phyloP scores from a whole-genome alignment of 2,888 invertebrate species.

The Melanophora roralis region DNA sequence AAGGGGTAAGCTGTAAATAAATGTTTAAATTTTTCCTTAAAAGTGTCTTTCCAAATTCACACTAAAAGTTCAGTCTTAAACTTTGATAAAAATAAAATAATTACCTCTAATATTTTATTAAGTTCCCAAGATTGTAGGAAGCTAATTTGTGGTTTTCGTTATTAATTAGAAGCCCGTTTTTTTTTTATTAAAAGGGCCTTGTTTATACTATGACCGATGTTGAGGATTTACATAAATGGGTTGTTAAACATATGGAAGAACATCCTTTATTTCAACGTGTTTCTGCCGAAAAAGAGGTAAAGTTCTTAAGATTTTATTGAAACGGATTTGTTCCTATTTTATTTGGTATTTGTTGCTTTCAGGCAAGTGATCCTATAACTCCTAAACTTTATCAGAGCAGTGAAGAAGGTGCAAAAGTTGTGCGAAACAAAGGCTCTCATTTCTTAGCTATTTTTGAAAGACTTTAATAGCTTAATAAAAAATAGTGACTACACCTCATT shows the following conservation, averaged over 20 bases:
- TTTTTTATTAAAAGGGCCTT: constrained; percentile 81
- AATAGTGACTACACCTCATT: too few relatives aligned
- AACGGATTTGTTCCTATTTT: too few relatives aligned
- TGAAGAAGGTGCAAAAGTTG: constrained; percentile 99
- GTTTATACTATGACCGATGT: constrained; percentile 99
- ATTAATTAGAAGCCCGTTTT: too few relatives aligned
- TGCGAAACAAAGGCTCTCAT: constrained; percentile 95
- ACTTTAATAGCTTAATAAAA: constrained; percentile 73
- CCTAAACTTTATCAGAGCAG: constrained; percentile 93
- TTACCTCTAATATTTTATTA: too few relatives aligned
- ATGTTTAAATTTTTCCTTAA: neutral
- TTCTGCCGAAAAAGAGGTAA: constrained; percentile 86
- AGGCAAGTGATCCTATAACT: constrained; percentile 91
- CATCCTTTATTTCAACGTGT: constrained; percentile 93
- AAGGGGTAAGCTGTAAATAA: constrained; percentile 81
- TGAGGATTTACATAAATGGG: constrained; percentile 97
- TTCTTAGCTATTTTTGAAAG: constrained; percentile 93
- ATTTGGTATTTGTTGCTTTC: constrained; percentile 20
- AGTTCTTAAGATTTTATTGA: constrained; percentile 47
- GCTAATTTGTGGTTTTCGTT: neutral
- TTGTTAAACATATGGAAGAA: constrained; percentile 91
- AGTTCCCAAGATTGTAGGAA: too few relatives aligned
- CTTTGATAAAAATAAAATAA: too few relatives aligned
- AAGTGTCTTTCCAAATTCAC: neutral
- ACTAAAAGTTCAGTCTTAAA: too few relatives aligned